Conservation (phyloP, 2,888 invertebrate genomes). For the Cancer borealis region DNA sequence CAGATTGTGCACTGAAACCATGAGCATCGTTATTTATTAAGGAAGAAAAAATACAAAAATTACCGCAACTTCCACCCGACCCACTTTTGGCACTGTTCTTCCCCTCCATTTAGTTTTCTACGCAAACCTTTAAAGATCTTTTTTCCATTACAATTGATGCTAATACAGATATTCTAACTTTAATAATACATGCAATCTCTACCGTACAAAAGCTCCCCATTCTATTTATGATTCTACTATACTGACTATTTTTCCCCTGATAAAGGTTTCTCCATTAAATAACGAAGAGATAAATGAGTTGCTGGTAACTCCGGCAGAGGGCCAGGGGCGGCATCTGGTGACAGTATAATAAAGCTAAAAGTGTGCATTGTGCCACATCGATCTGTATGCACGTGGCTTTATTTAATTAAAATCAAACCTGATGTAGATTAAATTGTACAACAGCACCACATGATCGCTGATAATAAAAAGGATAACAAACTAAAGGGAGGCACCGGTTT, state of each 20-base stretch:
- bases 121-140: not conserved
- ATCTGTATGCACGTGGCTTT: not conserved
- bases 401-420: constrained; percentile 28
- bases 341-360: constrained; percentile 15
- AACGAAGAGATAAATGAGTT: constrained; percentile 25
- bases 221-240: not conserved
- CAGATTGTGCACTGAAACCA: not conserved
- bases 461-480: not conserved
- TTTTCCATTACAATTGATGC: not conserved
- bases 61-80: not conserved
- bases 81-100: not conserved
- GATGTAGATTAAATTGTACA: constrained; percentile 18
- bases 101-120: not conserved
- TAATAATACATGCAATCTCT: not conserved
- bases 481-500: not conserved
- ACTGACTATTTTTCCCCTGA: not conserved
- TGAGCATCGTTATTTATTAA: not conserved
- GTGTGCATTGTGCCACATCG: not conserved
- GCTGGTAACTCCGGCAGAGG: not conserved
- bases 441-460: not conserved
- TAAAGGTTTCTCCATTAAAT: constrained; percentile 36
- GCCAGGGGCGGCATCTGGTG: not conserved
- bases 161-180: not conserved
- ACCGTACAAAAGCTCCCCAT: not conserved
- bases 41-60: not conserved